Evolutionary conservation across 2,888 invertebrate genomes (phyloP).

Genomic region (Drosophila percnosoma): DNA sequence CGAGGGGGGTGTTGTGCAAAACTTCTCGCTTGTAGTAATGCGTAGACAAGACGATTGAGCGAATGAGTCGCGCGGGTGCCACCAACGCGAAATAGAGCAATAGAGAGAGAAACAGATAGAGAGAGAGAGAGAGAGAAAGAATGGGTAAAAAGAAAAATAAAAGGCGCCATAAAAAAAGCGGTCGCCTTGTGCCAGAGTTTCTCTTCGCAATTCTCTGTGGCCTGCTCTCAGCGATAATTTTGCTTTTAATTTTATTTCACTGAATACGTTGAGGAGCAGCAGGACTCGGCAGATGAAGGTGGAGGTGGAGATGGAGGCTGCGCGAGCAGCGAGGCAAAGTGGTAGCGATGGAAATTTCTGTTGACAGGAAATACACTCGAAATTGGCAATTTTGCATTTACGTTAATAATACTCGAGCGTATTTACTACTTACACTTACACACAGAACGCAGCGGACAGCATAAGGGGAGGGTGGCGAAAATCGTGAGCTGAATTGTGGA

Average conservation of each 20-base stretch:
- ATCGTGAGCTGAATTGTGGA: not conserved
- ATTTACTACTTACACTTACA: slow-evolving; percentile 79
- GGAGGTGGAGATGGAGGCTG: not conserved
- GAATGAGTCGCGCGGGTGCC: slow-evolving; percentile 70
- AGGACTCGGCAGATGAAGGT: not conserved
- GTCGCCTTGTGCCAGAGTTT: slow-evolving; percentile 15
- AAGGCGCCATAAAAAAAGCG: slow-evolving; percentile 43
- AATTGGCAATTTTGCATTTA: slow-evolving; percentile 85
- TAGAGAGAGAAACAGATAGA: not conserved
- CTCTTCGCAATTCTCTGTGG: slow-evolving; percentile 29
- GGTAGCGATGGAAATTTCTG: slow-evolving; percentile 77
- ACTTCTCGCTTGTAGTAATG: slow-evolving; percentile 32
- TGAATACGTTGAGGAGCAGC: slow-evolving; percentile 35
- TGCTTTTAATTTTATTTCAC: slow-evolving; percentile 76
- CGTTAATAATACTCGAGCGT: slow-evolving; percentile 84
- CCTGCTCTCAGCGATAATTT: slow-evolving; percentile 35
- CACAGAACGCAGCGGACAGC: slow-evolving; percentile 1
- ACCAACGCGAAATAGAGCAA: slow-evolving; percentile 35
- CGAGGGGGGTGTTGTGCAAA: not conserved
- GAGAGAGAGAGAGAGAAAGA: not conserved
- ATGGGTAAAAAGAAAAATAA: slow-evolving; percentile 31
- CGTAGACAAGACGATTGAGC: slow-evolving; percentile 64
- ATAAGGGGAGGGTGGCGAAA: not conserved
- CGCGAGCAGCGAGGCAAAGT: slow-evolving; percentile 9
- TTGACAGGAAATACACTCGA: slow-evolving; percentile 85